Percentiles rank a stretch among this genome's conserved stretches.
phyloP scores from a whole-genome alignment of 2,113 vertebrate genomes.

The Strigops habroptila region DNA sequence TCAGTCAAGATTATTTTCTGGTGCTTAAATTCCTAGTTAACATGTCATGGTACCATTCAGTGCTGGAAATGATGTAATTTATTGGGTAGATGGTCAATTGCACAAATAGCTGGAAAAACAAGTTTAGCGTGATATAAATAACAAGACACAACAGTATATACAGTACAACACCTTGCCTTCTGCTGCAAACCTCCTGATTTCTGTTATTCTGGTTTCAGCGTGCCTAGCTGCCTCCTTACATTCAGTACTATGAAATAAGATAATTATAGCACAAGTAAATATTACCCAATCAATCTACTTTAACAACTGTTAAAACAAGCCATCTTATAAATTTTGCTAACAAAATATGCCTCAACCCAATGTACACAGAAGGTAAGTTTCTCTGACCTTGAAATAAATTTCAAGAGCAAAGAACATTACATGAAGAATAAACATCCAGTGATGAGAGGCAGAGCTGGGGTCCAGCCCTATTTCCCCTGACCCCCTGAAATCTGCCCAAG shows the following conservation, averaged over 20 bases:
- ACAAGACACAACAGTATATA: constrained; percentile 17
- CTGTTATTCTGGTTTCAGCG: constrained; percentile 39
- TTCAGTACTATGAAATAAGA: constrained; percentile 38
- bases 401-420: background rate
- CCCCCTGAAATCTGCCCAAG: background rate
- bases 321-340: constrained; percentile 52
- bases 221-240: background rate
- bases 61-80: constrained; percentile 53
- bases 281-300: constrained; percentile 35
- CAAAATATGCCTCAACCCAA: constrained; percentile 34
- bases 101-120: constrained; percentile 54
- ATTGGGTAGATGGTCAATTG: constrained; percentile 37
- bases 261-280: constrained; percentile 61
- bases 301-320: constrained; percentile 63
- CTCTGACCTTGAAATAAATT: constrained; percentile 41
- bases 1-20: constrained; percentile 55
- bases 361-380: background rate
- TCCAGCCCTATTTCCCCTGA: background rate
- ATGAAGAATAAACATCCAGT: background rate
- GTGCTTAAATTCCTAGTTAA: constrained; percentile 51
- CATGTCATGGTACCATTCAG: constrained; percentile 29
- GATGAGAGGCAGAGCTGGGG: background rate
- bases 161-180: constrained; percentile 13
- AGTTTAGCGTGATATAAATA: constrained; percentile 55
- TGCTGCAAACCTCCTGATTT: constrained; percentile 23